A percentile compares a stretch with the other conserved stretches of the same genome.
Evolutionary conservation across 1,140 invertebrate species (phyloP).

Genomic region (Hycleus cichorii): DNA sequence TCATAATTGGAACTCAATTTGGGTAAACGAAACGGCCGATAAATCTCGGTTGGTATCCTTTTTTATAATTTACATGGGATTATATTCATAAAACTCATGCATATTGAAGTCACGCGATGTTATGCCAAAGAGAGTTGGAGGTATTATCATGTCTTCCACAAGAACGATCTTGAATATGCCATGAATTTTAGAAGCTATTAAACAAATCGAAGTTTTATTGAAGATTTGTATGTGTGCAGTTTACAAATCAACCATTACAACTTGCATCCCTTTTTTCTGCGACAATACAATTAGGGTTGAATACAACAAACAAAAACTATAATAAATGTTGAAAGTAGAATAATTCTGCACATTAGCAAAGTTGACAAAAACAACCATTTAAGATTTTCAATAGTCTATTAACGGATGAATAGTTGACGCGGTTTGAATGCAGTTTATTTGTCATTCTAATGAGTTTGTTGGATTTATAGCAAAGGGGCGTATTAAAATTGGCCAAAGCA

Average conservation of each 20-base stretch:
- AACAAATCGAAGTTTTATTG: slow-evolving; percentile 30
- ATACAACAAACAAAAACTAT: no score
- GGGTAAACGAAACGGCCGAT: background rate
- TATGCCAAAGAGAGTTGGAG: slow-evolving; percentile 2
- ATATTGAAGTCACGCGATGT: slow-evolving; percentile 29
- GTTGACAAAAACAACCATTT: no score
- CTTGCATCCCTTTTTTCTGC: no score
- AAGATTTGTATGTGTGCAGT: slow-evolving; percentile 2
- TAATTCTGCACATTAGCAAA: no score
- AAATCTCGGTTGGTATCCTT: slow-evolving; percentile 10
- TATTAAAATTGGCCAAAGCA: no score
- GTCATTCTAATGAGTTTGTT: no score
- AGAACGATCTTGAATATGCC: slow-evolving; percentile 21
- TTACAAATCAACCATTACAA: no score
- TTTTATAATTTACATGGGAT: slow-evolving; percentile 23
- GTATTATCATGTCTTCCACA: slow-evolving; percentile 30
- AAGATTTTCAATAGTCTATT: no score
- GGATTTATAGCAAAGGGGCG: no score
- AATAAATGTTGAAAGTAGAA: no score
- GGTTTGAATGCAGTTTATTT: no score
- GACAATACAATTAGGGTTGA: background rate
- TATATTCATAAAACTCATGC: slow-evolving; percentile 23
- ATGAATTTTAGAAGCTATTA: slow-evolving; percentile 21
- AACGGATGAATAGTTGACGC: no score
- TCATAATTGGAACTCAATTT: background rate